Base-by-base conservation (phyloP, 2,113 vertebrate genomes). In the Eretmodus cyanostictus region DNA sequence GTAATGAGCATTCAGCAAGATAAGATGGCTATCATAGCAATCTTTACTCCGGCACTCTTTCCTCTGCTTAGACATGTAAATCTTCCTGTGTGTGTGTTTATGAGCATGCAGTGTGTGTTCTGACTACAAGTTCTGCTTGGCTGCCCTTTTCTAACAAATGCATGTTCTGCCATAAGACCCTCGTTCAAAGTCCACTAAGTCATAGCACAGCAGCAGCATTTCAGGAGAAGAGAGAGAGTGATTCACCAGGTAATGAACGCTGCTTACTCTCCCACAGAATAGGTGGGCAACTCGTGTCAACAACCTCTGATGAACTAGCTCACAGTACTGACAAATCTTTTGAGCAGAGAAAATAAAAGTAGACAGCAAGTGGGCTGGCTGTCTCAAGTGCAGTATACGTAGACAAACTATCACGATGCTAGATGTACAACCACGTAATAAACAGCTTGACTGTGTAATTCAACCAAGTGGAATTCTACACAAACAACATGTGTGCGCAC, bases 151-250 rank as follows among this genome's bases (percentile, higher is more conserved):
- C 79, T 82, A 73, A 90, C 88, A 89, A 87, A 82, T 66, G 36
- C 53, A 24, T 80, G 85, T 83, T 82, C 61, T 29, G 54, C 80
- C 78, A 84, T 17, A 82, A 82, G 57, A 55, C 85, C 59, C 49
- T 40, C 8, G 87, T 80, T 87, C 90, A 91, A 91, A 91, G 93
- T 91, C 89, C 91, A 86, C 61, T 14, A 59, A 29, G 38, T 84
- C 66, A 71, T 10, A 61, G 81, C 81, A 57, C 55, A 49, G 59
- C 34, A 42, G 38, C 59, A 42, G 76, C 36, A 19, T 85, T 91
- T 90, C 68, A 68, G 40, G 40, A 80, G 68, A 80, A 63, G 36
- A 87, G 36, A 89, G 51, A 19, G 86, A 68, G 81, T 88, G 91
- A 91, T 89, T 93, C 84, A 89, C 38, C 47, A 53, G 49, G 84